phyloP scores from a whole-genome alignment of 1,140 invertebrate species.

The Tribolium castaneum region DNA sequence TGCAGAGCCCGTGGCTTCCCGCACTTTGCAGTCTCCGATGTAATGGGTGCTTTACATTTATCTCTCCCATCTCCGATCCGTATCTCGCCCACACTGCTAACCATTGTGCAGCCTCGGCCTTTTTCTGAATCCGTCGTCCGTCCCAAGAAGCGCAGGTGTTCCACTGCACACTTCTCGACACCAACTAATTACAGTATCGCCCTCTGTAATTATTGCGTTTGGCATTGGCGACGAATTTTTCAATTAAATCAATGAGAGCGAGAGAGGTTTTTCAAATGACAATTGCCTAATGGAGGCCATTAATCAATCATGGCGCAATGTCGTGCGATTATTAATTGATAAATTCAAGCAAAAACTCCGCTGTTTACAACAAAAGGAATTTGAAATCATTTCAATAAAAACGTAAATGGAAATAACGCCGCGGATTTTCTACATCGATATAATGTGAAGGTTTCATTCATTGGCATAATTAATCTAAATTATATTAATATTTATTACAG shows the following conservation, averaged over 20 bases:
- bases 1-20: constrained; percentile 23
- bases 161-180: neutral
- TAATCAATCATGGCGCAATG: constrained; percentile 5
- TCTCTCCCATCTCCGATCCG: constrained; percentile 49
- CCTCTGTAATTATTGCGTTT: neutral
- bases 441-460: constrained; percentile 23
- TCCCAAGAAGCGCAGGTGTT: constrained; percentile 40
- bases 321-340: constrained; percentile 1
- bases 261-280: neutral
- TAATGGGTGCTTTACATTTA: constrained; percentile 51
- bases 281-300: constrained; percentile 6
- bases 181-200: constrained; percentile 44
- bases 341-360: neutral
- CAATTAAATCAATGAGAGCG: too few species aligned
- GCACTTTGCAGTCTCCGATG: constrained; percentile 30
- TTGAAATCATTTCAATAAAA: constrained; percentile 8
- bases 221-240: too few species aligned
- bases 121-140: constrained; percentile 19
- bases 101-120: constrained; percentile 45
- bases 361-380: constrained; percentile 15
- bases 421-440: neutral
- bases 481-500: constrained; percentile 20
- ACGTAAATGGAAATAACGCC: neutral
- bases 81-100: constrained; percentile 52
- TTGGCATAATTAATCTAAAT: constrained; percentile 29